Percentiles rank a stretch among this genome's conserved stretches.
Conservation (phyloP, 92 coral and sea anemone genomes). For the Pocillopora meandrina region DNA sequence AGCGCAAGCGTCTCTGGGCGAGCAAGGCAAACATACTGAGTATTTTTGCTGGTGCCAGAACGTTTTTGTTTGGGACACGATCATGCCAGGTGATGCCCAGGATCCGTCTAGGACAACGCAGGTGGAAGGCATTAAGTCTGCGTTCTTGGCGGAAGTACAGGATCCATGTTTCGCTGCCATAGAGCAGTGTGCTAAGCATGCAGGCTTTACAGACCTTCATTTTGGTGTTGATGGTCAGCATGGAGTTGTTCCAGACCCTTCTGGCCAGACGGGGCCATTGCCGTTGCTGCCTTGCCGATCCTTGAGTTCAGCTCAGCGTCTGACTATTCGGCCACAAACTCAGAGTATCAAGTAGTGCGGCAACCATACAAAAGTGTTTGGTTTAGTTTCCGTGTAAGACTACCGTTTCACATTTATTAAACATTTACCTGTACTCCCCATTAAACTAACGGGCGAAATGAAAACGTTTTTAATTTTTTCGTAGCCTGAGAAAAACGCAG, state of each 20-base stretch:
- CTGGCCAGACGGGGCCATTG: background rate
- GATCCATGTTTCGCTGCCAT: conserved; percentile 29
- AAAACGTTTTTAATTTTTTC: too few relatives aligned
- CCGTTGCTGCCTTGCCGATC: too few relatives aligned
- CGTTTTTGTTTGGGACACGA: conserved; percentile 5
- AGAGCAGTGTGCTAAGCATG: conserved; percentile 43
- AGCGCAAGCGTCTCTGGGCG: background rate
- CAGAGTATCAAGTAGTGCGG: too few relatives aligned
- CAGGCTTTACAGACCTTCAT: conserved; percentile 35
- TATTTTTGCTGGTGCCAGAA: conserved; percentile 1
- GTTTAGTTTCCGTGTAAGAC: too few relatives aligned
- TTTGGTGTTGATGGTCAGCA: conserved; percentile 33
- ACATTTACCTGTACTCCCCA: too few relatives aligned
- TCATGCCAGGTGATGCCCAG: conserved; percentile 18
- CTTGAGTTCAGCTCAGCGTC: too few relatives aligned
- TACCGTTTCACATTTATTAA: too few relatives aligned
- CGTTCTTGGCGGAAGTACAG: background rate
- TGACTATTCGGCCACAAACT: too few relatives aligned
- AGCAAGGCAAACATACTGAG: background rate
- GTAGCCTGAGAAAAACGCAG: too few relatives aligned
- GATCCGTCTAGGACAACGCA: conserved; percentile 11
- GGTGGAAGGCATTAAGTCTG: conserved; percentile 31
- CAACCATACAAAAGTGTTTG: too few relatives aligned
- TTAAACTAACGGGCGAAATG: too few relatives aligned
- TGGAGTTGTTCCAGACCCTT: conserved; percentile 33